Conservation (phyloP, 2,113 vertebrate genomes). For the Barbus barbus region DNA sequence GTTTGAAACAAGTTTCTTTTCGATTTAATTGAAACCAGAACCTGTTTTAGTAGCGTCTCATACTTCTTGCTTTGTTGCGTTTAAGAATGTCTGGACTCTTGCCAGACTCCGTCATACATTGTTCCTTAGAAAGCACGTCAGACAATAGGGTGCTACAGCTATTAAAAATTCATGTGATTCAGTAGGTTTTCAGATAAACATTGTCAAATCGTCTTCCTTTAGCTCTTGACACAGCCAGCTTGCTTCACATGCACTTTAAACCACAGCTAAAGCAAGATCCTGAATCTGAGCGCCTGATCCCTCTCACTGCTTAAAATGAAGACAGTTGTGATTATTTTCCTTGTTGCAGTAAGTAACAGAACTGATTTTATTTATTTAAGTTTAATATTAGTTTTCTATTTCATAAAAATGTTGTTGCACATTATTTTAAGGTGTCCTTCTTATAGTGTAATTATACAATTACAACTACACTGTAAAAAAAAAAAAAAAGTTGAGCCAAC, state of each 20-base stretch:
- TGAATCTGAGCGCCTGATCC: background rate
- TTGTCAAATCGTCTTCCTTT: no score
- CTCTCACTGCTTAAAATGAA: background rate
- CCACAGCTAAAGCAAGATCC: background rate
- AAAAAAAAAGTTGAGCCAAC: no score
- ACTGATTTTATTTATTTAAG: background rate
- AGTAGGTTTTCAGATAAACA: background rate
- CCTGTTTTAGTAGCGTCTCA: background rate
- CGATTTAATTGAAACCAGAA: background rate
- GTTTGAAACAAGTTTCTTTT: background rate
- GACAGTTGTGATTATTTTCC: background rate
- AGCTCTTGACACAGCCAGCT: background rate
- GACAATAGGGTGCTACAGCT: background rate
- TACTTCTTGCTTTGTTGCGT: background rate
- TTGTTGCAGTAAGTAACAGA: constrained; percentile 10
- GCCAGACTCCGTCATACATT: background rate
- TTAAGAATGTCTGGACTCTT: background rate
- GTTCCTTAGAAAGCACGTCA: background rate
- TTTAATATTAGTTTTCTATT: background rate
- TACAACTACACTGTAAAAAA: no score
- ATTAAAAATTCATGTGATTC: background rate
- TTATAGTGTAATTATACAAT: no score
- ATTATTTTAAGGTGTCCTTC: no score
- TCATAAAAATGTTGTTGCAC: background rate
- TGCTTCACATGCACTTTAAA: background rate